These are phyloP conservation scores for Balanococcus diminutus DNA, from an alignment of 2,888 invertebrate species.

Conservation along the genomic window DNA sequence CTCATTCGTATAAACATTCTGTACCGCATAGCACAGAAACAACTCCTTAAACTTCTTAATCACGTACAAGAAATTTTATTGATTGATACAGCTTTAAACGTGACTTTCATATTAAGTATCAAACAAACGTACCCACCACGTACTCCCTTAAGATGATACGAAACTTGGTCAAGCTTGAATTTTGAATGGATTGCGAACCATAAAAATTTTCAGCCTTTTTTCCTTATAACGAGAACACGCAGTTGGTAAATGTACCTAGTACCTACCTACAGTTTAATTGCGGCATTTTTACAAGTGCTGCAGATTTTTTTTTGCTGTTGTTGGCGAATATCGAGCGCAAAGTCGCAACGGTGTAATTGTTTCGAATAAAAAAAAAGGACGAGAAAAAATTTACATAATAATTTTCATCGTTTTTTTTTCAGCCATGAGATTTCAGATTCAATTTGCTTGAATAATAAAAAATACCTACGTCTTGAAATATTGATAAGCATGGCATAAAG, in stretches of 20 bases:
- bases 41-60: conserved; percentile 11
- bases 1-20: neutral
- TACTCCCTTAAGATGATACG: neutral
- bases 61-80: conserved; percentile 24
- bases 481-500: no score
- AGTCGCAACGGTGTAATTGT: neutral
- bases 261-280: neutral
- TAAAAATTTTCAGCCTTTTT: neutral
- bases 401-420: no score
- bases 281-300: neutral
- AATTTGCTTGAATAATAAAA: no score
- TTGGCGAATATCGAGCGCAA: neutral
- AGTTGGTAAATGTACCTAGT: neutral
- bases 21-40: neutral
- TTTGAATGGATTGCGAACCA: neutral
- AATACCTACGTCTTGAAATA: no score
- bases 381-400: no score
- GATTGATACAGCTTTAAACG: conserved; percentile 15
- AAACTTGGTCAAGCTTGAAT: conserved; percentile 27
- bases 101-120: neutral
- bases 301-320: neutral
- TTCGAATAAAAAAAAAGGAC: no score
- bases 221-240: neutral
- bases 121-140: neutral
- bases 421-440: no score